Base-by-base conservation (phyloP, 1,140 invertebrate species). In the Oscheius sp. region DNA sequence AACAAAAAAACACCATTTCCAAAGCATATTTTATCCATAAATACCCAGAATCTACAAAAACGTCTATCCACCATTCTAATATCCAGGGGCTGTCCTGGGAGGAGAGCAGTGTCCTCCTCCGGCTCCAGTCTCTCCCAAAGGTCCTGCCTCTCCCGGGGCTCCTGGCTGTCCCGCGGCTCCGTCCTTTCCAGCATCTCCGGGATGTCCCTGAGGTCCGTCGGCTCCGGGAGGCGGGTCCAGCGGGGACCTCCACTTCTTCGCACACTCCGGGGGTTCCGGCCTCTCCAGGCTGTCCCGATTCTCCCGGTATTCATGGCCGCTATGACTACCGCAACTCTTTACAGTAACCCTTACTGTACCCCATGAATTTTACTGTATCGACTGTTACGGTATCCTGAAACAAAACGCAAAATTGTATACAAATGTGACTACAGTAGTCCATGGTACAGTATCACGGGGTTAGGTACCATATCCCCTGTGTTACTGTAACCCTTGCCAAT, bases 11-110 rank as follows among this genome's bases (percentile, higher is more conserved):
- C n/a, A n/a, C n/a, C n/a, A n/a, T n/a, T n/a, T n/a, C n/a, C n/a
- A n/a, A n/a, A n/a, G n/a, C n/a, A n/a, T n/a, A n/a, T n/a, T n/a
- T n/a, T n/a, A n/a, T 52, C 3, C 3, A n/a, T 3, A 3, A 52
- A 3, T 52, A 13, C 38, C 38, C 10, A 42, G 38, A 42, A 13
- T n/a, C n/a, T n/a, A n/a, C n/a, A n/a, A n/a, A n/a, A n/a, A n/a
- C n/a, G n/a, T n/a, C n/a, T n/a, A n/a, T n/a, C n/a, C n/a, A n/a
- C 59, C 34, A 20, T 31, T 36, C 34, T 75, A 75, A 66, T 75
- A 75, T 61, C 74, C 74, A 42, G 74, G 74, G 61, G 74, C 74
- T 23, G 74, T 75, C 32, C 74, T 38, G 38, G 74, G 74, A 26
- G 69, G 59, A 61, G 74, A 68, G 45, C 74, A 75, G 35, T 75